Conservation (phyloP, 2,888 invertebrate species). For the Tenthredo scrophulariae region DNA sequence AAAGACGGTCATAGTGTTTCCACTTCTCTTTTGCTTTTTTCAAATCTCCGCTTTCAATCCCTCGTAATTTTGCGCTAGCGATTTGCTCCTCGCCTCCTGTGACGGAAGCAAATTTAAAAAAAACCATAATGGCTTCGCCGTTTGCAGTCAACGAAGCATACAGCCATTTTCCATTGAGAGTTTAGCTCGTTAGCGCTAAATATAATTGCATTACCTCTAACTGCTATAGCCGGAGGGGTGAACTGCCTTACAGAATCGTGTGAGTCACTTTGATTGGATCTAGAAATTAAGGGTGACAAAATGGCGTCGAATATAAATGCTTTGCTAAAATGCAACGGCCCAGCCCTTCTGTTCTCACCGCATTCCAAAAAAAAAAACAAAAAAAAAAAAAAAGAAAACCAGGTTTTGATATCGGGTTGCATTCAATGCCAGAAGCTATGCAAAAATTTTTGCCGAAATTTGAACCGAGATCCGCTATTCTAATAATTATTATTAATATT, state of each 20-base stretch:
- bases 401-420: not conserved
- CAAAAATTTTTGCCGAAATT: not conserved
- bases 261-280: constrained; percentile 77
- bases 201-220: constrained; percentile 76
- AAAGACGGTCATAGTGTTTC: not conserved
- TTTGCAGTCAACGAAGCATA: constrained; percentile 76
- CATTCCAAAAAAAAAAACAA: not conserved
- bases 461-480: not conserved
- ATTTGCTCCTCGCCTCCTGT: constrained; percentile 24
- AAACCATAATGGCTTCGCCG: constrained; percentile 73
- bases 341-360: not conserved
- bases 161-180: constrained; percentile 77
- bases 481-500: not conserved
- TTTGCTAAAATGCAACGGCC: constrained; percentile 33
- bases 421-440: not conserved
- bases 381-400: not conserved
- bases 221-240: constrained; percentile 66
- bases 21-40: not conserved
- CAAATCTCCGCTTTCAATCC: not conserved
- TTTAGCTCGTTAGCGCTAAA: constrained; percentile 77
- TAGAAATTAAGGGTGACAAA: constrained; percentile 71
- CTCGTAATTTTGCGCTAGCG: constrained; percentile 1
- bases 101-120: constrained; percentile 56
- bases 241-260: constrained; percentile 66
- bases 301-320: constrained; percentile 64